phyloP scores from a whole-genome alignment of 2,888 invertebrate species.

The Cerastis leucographa region DNA sequence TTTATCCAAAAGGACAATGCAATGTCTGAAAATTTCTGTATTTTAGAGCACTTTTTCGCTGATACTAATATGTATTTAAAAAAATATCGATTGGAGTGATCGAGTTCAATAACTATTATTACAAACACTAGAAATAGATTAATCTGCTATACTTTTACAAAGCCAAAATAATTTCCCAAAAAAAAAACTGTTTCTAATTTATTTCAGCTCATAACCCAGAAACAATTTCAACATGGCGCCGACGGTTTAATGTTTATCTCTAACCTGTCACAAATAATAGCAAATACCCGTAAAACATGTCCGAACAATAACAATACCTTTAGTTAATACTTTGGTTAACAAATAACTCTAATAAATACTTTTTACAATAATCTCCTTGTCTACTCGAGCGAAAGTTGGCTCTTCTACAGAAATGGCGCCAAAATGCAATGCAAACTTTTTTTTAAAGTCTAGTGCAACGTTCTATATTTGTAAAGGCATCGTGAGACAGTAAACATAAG shows the following conservation, averaged over 20 bases:
- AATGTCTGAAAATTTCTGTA: neutral
- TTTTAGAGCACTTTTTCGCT: neutral
- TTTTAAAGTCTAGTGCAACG: constrained; percentile 46
- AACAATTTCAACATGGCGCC: constrained; percentile 60
- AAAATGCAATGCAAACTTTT: constrained; percentile 50
- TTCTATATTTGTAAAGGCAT: constrained; percentile 25
- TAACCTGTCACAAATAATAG: constrained; percentile 67
- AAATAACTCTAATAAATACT: constrained; percentile 61
- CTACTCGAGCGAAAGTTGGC: constrained; percentile 62
- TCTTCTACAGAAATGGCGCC: constrained; percentile 62
- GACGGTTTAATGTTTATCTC: constrained; percentile 72
- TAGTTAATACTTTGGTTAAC: constrained; percentile 58
- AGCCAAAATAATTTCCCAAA: neutral
- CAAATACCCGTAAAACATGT: constrained; percentile 58
- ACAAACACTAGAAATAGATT: neutral
- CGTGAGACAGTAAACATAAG: constrained; percentile 4
- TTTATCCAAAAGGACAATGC: neutral
- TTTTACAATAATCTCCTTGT: constrained; percentile 66
- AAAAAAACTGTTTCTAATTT: constrained; percentile 4
- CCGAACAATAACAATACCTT: constrained; percentile 52
- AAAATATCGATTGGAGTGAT: neutral
- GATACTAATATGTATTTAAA: neutral
- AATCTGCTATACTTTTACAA: neutral
- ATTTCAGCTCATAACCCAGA: constrained; percentile 1
- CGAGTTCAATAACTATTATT: neutral